Evolutionary conservation across 2,113 vertebrate genomes (phyloP).

Genomic region (Cichladusa arquata): DNA sequence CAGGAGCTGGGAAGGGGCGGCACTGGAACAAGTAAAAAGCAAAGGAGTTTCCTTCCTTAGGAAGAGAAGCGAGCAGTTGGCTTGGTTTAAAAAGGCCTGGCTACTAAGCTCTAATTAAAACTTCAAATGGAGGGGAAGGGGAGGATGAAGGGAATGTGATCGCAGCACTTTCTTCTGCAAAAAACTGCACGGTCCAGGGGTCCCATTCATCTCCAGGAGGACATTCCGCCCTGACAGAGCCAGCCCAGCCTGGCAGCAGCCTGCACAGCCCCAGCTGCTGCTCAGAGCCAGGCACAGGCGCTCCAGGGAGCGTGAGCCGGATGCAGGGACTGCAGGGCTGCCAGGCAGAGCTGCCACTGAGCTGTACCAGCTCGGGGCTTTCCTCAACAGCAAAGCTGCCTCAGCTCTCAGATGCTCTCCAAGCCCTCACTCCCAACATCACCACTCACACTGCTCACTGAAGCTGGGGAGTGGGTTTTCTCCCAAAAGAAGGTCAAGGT

Average conservation of each 20-base stretch:
- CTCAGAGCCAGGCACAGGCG: not conserved
- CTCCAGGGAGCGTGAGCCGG: not conserved
- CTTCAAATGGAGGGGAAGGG: slow-evolving; percentile 23
- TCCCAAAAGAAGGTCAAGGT: not conserved
- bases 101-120: slow-evolving; percentile 53
- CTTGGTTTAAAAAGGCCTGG: slow-evolving; percentile 22
- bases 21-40: slow-evolving; percentile 45
- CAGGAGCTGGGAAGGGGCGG: not conserved
- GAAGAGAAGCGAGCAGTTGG: slow-evolving; percentile 41
- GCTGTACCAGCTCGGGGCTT: not conserved
- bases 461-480: not conserved
- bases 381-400: not conserved
- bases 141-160: not conserved
- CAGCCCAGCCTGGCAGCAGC: slow-evolving; percentile 14
- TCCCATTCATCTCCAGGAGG: slow-evolving; percentile 35
- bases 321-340: not conserved
- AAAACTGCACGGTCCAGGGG: not conserved
- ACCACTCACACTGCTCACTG: not conserved
- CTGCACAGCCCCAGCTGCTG: not conserved
- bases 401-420: not conserved
- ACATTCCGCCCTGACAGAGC: not conserved
- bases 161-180: not conserved
- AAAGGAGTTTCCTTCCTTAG: slow-evolving; percentile 48
- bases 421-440: not conserved
- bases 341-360: not conserved